phyloP scores from a whole-genome alignment of 2,888 invertebrate genomes.

The Sesia bembeciformis region DNA sequence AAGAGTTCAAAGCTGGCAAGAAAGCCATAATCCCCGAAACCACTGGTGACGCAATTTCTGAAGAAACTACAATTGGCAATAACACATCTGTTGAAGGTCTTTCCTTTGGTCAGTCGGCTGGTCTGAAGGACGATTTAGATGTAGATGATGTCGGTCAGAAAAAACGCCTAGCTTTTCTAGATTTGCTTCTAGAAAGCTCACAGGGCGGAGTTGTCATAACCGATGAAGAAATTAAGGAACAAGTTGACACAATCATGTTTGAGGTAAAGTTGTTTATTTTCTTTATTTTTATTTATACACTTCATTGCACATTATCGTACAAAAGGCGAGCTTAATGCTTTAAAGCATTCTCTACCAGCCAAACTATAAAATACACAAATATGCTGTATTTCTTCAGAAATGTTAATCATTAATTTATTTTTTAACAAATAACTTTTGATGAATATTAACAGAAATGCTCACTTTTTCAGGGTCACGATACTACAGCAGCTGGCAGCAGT shows the following conservation, averaged over 20 bases:
- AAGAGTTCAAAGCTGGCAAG: slow-evolving; percentile 79
- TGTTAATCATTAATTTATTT: background rate
- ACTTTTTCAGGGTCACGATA: slow-evolving; percentile 80
- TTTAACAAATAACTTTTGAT: background rate
- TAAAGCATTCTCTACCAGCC: too few relatives aligned
- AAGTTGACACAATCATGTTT: slow-evolving; percentile 91
- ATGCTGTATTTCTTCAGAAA: background rate
- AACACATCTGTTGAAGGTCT: slow-evolving; percentile 76
- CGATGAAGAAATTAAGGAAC: slow-evolving; percentile 86
- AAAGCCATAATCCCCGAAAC: slow-evolving; percentile 35
- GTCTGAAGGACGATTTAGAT: slow-evolving; percentile 86
- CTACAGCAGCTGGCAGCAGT: slow-evolving; percentile 87
- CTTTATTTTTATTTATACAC: too few relatives aligned
- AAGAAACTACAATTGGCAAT: slow-evolving; percentile 24
- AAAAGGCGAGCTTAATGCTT: too few relatives aligned
- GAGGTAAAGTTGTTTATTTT: slow-evolving; percentile 69
- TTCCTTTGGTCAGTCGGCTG: slow-evolving; percentile 81
- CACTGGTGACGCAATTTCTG: slow-evolving; percentile 13
- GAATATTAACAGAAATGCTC: too few relatives aligned
- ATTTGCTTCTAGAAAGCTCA: slow-evolving; percentile 86
- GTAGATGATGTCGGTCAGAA: slow-evolving; percentile 88
- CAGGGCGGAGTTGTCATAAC: slow-evolving; percentile 81
- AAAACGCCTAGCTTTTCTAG: slow-evolving; percentile 89
- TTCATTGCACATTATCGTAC: too few relatives aligned
- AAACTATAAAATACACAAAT: slow-evolving; percentile 5